Evolutionary conservation across 2,113 vertebrate species (phyloP), one percentile per base, ranked within the genome.

Genomic region (Bubo blakistoni): DNA sequence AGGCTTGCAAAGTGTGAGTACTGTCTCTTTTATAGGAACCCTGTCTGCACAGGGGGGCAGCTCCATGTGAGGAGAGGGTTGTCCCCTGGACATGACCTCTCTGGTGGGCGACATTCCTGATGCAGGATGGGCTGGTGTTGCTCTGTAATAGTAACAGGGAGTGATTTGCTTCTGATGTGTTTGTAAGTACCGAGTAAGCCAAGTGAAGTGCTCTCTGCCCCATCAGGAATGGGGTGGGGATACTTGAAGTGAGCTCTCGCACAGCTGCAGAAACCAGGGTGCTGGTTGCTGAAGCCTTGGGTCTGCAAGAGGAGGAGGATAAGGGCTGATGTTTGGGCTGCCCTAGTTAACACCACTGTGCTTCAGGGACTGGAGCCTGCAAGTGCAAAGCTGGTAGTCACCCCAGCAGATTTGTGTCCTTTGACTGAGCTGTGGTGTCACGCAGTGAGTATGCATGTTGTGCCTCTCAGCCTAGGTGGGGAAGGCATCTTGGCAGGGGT

Each of bases 191-290:
- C 0, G 63, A 47, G 61, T 55, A 85, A 92, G 89, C 91, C 87
- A 89, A 78, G 69, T 9, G 38, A 34, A 78, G 70, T 52, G 87
- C 57, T 74, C 83, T 81, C 89, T 94, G 83, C 89, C 89, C 89
- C 84, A 49, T 47, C 70, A 91, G 87, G 94, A 96, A 92, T 84
- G 93, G 63, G 94, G 91, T 81, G 95, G 78, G 84, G 94, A 96
- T 74, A 1, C 25, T 91, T 90, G 91, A 80, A 91, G 86, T 4
- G 77, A 95, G 81, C 38, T 62, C 26, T 54, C 71, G 72, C 38
- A 20, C 88, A 90, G 88, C 95, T 96, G 94, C 47, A 52, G 81
- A 26, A 52, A 8, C 21, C 30, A 32, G 55, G 58, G 49, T 25
- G 62, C 49, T 55, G 65, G 47, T 25, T 79, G 55, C 80, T 86